Evolutionary conservation across 2,888 invertebrate species (phyloP).

Genomic region (Drosophila setosimentum): DNA sequence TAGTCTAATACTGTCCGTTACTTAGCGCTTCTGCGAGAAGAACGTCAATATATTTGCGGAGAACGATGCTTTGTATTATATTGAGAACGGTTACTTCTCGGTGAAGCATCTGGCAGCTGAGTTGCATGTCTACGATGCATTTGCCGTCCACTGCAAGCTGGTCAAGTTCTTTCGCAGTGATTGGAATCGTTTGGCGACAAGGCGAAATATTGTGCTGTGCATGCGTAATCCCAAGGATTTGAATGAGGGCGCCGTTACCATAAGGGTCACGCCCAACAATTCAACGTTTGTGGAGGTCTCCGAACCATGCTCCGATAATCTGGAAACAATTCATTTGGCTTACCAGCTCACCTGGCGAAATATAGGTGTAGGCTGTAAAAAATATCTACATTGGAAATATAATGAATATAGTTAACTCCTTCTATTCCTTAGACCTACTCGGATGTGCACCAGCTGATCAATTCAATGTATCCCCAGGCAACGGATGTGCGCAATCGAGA

Average conservation of each 20-base stretch:
- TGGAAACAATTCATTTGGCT: constrained; percentile 60
- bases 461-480: constrained; percentile 71
- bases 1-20: background rate
- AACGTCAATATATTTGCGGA: constrained; percentile 83
- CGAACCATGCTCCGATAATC: constrained; percentile 74
- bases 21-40: constrained; percentile 68
- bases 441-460: constrained; percentile 80
- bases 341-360: constrained; percentile 80
- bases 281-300: constrained; percentile 79
- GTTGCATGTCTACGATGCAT: constrained; percentile 77
- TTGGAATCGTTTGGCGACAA: constrained; percentile 82
- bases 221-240: constrained; percentile 62
- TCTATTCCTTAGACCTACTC: constrained; percentile 60
- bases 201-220: constrained; percentile 75
- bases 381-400: background rate
- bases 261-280: constrained; percentile 78
- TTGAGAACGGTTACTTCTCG: constrained; percentile 81
- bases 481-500: constrained; percentile 70
- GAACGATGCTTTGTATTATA: constrained; percentile 80
- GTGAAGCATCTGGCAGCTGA: constrained; percentile 80
- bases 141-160: constrained; percentile 71
- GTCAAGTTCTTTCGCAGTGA: constrained; percentile 71
- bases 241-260: constrained; percentile 53
- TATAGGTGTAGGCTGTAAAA: constrained; percentile 66
- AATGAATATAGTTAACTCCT: too few species aligned